Conservation (phyloP, 2,797 vertebrate species). For the Crenichthys baileyi region DNA sequence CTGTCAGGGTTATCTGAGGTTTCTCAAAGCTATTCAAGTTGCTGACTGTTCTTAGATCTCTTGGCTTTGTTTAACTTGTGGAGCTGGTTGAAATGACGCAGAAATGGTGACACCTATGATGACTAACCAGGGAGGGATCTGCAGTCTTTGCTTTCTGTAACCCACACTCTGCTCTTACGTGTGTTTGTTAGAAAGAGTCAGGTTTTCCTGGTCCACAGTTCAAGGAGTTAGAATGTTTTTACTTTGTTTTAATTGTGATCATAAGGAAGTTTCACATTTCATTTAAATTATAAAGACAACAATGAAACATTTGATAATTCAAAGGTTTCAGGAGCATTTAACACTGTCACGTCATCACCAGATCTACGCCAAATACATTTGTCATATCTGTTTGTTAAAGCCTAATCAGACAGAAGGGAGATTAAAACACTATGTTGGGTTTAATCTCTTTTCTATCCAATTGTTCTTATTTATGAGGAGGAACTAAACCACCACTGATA, state of each 20-base stretch:
- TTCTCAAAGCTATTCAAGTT: background rate
- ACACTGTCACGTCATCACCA: constrained; percentile 7
- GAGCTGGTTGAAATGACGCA: constrained; percentile 21
- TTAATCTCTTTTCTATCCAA: constrained; percentile 20
- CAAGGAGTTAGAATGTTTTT: background rate
- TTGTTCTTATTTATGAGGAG: background rate
- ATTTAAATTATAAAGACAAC: background rate
- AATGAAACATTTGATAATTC: background rate
- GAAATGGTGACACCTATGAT: background rate
- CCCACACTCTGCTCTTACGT: background rate
- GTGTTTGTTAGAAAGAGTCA: background rate
- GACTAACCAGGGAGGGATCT: constrained; percentile 11
- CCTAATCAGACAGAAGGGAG: constrained; percentile 50
- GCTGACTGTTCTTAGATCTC: background rate
- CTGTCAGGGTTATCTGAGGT: constrained; percentile 19
- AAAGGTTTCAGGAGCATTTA: background rate
- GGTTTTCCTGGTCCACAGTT: background rate
- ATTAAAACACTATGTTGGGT: constrained; percentile 22
- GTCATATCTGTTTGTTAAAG: constrained; percentile 13
- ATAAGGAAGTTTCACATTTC: background rate
- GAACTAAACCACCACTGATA: background rate
- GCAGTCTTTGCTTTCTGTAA: background rate
- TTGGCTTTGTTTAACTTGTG: constrained; percentile 1
- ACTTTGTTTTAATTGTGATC: background rate
- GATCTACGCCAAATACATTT: background rate